Percentiles rank a stretch among this genome's conserved stretches.
Conservation (phyloP, 2,888 invertebrate species). For the Lasioglossum oenotherae region DNA sequence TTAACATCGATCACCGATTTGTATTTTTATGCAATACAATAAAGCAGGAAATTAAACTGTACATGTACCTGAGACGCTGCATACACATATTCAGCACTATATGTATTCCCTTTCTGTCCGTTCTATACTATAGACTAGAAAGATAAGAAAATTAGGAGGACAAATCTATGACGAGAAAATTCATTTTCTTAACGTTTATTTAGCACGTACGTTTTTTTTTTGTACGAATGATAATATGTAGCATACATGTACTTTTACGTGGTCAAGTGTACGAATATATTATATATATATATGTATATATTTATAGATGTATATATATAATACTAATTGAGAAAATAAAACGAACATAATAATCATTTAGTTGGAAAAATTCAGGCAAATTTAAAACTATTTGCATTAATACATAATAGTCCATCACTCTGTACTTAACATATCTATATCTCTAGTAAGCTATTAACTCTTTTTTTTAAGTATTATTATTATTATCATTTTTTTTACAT, state of each 20-base stretch:
- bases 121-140: not conserved
- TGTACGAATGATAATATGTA: constrained; percentile 78
- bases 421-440: constrained; percentile 72
- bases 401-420: constrained; percentile 68
- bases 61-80: not conserved
- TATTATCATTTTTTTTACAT: constrained; percentile 56
- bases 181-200: constrained; percentile 74
- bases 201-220: constrained; percentile 74
- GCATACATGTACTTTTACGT: constrained; percentile 71
- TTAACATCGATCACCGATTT: constrained; percentile 17
- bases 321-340: constrained; percentile 67
- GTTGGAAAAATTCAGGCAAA: constrained; percentile 54
- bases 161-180: constrained; percentile 1
- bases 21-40: constrained; percentile 35
- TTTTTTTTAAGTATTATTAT: constrained; percentile 38
- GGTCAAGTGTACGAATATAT: constrained; percentile 69
- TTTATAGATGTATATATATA: constrained; percentile 56
- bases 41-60: constrained; percentile 1
- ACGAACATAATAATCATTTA: constrained; percentile 50
- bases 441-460: constrained; percentile 78
- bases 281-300: constrained; percentile 2
- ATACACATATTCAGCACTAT: not conserved
- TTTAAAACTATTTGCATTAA: constrained; percentile 59
- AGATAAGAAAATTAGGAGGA: not conserved
- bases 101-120: not conserved